Conservation (phyloP, 2,797 vertebrate species). For the Oreonectes daqikongensis region DNA sequence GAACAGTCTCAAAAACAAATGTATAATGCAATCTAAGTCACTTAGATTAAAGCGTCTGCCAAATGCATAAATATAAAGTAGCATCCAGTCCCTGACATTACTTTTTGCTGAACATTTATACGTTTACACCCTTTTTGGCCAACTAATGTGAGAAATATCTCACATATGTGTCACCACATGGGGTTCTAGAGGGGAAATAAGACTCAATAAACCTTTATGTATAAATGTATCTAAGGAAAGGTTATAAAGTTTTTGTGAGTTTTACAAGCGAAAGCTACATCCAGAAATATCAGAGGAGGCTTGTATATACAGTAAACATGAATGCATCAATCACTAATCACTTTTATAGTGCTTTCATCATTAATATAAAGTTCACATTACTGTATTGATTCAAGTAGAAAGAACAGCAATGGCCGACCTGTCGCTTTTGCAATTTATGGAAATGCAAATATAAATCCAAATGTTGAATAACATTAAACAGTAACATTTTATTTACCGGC, state of each 20-base stretch:
- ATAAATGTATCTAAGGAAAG: background rate
- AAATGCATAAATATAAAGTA: no score
- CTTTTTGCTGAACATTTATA: background rate
- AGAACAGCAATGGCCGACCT: no score
- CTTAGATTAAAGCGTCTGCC: no score
- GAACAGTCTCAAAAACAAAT: no score
- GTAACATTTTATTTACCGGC: background rate
- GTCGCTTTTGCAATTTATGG: background rate
- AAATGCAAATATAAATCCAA: background rate
- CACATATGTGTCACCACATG: no score
- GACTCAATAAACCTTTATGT: background rate
- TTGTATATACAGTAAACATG: background rate
- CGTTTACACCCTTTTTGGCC: background rate
- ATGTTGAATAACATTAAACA: background rate
- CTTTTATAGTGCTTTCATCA: background rate
- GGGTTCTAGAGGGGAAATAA: background rate
- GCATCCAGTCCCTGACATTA: background rate
- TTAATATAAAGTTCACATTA: background rate
- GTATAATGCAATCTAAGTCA: no score
- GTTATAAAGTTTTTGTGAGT: background rate
- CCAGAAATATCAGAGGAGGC: background rate
- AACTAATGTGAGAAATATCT: background rate
- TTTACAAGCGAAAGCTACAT: background rate
- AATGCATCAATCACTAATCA: background rate
- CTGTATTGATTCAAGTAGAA: background rate